Evolutionary conservation across 2,888 invertebrate species (phyloP), one percentile per base, ranked within the genome.

Genomic region (Scaptomyza parva): DNA sequence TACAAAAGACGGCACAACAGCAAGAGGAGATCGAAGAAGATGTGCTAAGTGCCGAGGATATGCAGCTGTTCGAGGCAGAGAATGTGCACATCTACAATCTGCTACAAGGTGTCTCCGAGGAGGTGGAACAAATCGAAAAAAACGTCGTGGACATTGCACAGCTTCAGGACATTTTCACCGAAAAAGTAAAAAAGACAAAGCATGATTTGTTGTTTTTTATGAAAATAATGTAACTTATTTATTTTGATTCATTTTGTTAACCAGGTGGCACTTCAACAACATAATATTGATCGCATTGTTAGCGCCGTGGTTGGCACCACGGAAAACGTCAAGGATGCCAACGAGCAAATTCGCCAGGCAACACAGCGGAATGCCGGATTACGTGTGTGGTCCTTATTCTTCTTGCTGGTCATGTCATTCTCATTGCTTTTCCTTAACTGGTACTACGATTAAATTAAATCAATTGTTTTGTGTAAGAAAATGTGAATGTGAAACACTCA

Each of bases 311-410:
- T 98, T 18, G 96, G 97, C 0, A 95, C 98, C 0, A 98, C 98
- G 0, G 99, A 99, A 92, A 98, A 99, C 92, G 96, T 99, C 14
- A 96, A 96, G 89, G 97, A 97, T 92, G 99, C 98, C 0, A 99
- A 99, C 92, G 98, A 98, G 88, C 98, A 99, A 92, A 97, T 99
- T 53, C 94, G 98, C 75, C 97, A 98, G 92, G 99, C 99, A 0
- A 99, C 99, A 88, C 98, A 98, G 92, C 95, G 98, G 72, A 98
- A 98, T 92, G 99, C 99, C 1, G 97, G 98, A 0, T 94, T 99
- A 37, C 93, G 99, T 80, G 97, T 98, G 12, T 98, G 97, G 94
- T 95, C 99, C 58, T 92, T 99, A 26, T 99, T 99, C 92, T 98
- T 99, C 90, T 93, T 99, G 55, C 92, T 99, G 78, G 98, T 99